Base-by-base conservation (phyloP, 2,888 invertebrate species). In the Harpalus rubripes region DNA sequence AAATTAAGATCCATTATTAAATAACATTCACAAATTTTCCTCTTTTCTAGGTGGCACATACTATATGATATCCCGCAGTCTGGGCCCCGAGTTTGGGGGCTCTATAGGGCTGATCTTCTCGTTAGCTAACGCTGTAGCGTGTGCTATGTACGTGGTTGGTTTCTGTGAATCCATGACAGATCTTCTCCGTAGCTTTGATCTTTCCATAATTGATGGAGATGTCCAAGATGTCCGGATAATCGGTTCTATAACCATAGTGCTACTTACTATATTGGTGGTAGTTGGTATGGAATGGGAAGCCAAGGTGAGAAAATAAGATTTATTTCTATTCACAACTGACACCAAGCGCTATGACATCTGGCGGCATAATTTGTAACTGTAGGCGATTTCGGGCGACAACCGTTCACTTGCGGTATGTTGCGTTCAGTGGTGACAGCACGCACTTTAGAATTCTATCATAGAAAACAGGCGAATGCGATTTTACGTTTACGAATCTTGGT, bases 261-360 rank as follows among this genome's bases (percentile, higher is more conserved):
- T 97, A 0, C 92, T 99, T 0, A 94, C 98, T 0, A 93, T 95
- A 2, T 96, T 99, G 87, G 98, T 98, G 81, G 95, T 98, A 83
- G 95, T 99, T 86, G 99, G 99, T 59, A 96, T 99, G 95, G 98
- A 98, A 90, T 99, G 98, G 97, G 99, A 99, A 92, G 96, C 98
- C 0, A 98, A 98, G 92, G 96, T 94, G 90, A 12, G 44, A 52
- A 63, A 22, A 22, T 59, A 22, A n/a, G n/a, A n/a, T n/a, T n/a
- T n/a, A n/a, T n/a, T n/a, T n/a, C n/a, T n/a, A n/a, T n/a, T n/a
- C n/a, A n/a, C n/a, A n/a, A n/a, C n/a, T n/a, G n/a, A n/a, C n/a
- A n/a, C n/a, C n/a, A n/a, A n/a, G n/a, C n/a, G n/a, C n/a, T n/a
- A n/a, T n/a, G n/a, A n/a, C n/a, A n/a, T n/a, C n/a, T n/a, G n/a